Base-by-base conservation (phyloP, 2,797 vertebrate species). In the Pagetopsis macropterus region DNA sequence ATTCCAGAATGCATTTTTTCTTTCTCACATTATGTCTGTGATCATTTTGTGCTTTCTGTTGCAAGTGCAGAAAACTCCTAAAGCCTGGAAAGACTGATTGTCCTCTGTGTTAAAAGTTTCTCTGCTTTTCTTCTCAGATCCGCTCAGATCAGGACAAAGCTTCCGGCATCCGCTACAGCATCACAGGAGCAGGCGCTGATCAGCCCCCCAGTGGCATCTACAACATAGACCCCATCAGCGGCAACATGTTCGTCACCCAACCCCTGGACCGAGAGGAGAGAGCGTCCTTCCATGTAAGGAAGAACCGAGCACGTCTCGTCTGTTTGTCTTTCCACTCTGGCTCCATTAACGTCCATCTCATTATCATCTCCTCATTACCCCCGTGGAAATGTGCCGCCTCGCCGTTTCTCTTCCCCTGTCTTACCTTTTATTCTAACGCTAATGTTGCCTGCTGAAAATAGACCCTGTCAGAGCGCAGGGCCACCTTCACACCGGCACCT, bases 141-240 rank as follows among this genome's bases (percentile, higher is more conserved):
- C 97, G 97, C 33, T 99, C 98, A 0, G 98, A 99, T 90, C 98
- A 99, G 78, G 98, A 99, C 93, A 96, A 96, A n/a, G 97, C 97
- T 72, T 97, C 96, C 48, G 96, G 96, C 65, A 98, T 99, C 87
- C 95, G 98, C 9, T 99, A 99, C 94, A 99, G 98, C 93, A 95
- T 99, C 93, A 99, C 98, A 0, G 98, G 98, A 9, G 97, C 97
- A 7, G 98, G 98, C 0, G 98, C 98, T 0, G 98, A 99, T 93
- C 98, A 99, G 92, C 97, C 98, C 0, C 98, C 98, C 0, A 97
- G 95, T 88, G 98, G 98, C 65, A 95, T 99, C 70, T 99, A 98
- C 94, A 98, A 94, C 92, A 99, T 99, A 2, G 98, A 99, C 90
- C 97, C 97, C 0, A 96, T 99, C 84, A 96, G 95, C 0, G 98